phyloP scores from a whole-genome alignment of 2,888 invertebrate species.

The Nematopogon swammerdamellus region DNA sequence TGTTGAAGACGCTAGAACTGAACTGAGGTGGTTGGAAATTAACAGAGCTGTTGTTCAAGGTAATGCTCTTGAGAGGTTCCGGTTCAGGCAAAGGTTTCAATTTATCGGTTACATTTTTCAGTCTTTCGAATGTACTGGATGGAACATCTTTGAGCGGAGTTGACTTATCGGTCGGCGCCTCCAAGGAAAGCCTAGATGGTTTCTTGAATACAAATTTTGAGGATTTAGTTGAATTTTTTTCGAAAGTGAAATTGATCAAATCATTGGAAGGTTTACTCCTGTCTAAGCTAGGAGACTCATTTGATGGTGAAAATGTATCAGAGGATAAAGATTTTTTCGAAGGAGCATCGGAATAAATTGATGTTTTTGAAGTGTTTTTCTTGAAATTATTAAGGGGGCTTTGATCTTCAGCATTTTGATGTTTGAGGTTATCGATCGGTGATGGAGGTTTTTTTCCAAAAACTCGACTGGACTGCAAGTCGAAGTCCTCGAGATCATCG shows the following conservation, averaged over 20 bases:
- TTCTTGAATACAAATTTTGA: conserved; percentile 46
- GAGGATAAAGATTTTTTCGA: conserved; percentile 28
- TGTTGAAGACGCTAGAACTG: conserved; percentile 25
- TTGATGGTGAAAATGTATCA: conserved; percentile 25
- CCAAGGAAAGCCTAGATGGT: conserved; percentile 27
- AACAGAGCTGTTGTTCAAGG: conserved; percentile 33
- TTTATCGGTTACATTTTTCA: conserved; percentile 30
- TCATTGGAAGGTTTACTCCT: conserved; percentile 20
- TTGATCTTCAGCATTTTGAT: background rate
- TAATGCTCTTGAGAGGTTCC: conserved; percentile 20
- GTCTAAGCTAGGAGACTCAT: conserved; percentile 18
- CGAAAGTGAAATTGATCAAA: conserved; percentile 16
- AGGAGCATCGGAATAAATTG: conserved; percentile 23
- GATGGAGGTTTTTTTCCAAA: conserved; percentile 1
- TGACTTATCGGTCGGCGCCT: conserved; percentile 17
- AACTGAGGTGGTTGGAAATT: conserved; percentile 36
- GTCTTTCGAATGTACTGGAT: conserved; percentile 34
- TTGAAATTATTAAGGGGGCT: background rate
- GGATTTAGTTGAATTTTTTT: conserved; percentile 21
- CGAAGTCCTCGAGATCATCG: conserved; percentile 25
- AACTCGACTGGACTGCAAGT: conserved; percentile 20
- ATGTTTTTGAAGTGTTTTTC: conserved; percentile 16
- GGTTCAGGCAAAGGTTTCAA: conserved; percentile 28
- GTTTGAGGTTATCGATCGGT: background rate
- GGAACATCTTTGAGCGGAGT: conserved; percentile 24